A percentile compares a stretch with the other conserved stretches of the same genome.
phyloP scores from a whole-genome alignment of 23 tunicate species.

The Diplosoma virens region DNA sequence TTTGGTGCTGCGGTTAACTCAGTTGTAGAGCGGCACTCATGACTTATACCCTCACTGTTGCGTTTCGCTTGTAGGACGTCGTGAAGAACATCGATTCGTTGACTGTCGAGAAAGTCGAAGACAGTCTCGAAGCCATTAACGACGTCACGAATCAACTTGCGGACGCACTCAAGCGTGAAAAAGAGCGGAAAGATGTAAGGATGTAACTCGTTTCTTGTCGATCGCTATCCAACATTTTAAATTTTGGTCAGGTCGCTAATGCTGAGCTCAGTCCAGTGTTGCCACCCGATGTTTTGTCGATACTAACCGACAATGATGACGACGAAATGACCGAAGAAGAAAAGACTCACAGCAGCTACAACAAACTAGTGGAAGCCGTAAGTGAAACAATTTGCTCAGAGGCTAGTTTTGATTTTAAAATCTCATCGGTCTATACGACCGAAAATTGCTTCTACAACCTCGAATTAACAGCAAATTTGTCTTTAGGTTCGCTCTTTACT shows the following conservation, averaged over 20 bases:
- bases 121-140: slow-evolving; percentile 66
- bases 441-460: too few relatives aligned
- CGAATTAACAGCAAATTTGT: background rate
- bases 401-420: too few relatives aligned
- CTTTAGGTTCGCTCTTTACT: slow-evolving; percentile 52
- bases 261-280: slow-evolving; percentile 64
- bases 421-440: too few relatives aligned
- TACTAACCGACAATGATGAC: slow-evolving; percentile 72
- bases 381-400: too few relatives aligned
- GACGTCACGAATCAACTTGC: slow-evolving; percentile 56
- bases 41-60: too few relatives aligned
- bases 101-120: slow-evolving; percentile 70
- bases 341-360: slow-evolving; percentile 55
- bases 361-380: slow-evolving; percentile 75
- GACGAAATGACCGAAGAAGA: slow-evolving; percentile 56
- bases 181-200: slow-evolving; percentile 65
- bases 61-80: slow-evolving; percentile 64
- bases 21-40: too few relatives aligned
- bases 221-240: background rate
- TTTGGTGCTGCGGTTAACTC: too few relatives aligned
- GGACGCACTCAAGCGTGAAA: slow-evolving; percentile 54
- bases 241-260: slow-evolving; percentile 26
- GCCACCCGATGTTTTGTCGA: slow-evolving; percentile 75
- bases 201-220: background rate
- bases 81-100: slow-evolving; percentile 35